Evolutionary conservation across 2,113 vertebrate genomes (phyloP).

Genomic region (Muntiacus reevesi): DNA sequence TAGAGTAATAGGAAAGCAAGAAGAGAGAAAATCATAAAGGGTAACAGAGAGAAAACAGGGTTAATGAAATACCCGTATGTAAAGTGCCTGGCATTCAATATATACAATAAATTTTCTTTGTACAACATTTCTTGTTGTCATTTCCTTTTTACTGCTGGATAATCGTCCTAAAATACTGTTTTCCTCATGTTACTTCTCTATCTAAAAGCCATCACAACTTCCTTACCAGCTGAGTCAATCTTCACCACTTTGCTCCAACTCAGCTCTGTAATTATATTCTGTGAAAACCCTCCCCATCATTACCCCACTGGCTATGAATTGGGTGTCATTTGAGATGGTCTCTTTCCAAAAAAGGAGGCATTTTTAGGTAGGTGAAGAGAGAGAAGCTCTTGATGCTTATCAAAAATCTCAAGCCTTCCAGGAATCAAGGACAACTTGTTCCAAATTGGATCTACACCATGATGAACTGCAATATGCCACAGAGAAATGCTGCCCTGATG

Average conservation of each 20-base stretch:
- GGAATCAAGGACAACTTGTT: constrained; percentile 1
- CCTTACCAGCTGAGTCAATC: neutral
- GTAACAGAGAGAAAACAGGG: neutral
- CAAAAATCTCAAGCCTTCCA: neutral
- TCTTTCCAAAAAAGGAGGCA: neutral
- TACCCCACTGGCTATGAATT: neutral
- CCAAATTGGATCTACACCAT: neutral
- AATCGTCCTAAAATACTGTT: neutral
- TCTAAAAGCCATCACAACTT: neutral
- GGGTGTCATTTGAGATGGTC: neutral
- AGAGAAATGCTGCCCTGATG: constrained; percentile 3
- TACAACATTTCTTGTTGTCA: neutral
- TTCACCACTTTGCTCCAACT: neutral
- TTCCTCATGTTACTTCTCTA: neutral
- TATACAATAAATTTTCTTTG: neutral
- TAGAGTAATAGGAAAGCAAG: neutral
- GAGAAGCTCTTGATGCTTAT: neutral
- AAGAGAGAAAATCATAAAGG: neutral
- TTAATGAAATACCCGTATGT: neutral
- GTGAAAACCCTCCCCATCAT: neutral
- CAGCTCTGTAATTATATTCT: neutral
- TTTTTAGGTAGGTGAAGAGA: neutral
- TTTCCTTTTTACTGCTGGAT: neutral
- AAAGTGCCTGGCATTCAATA: neutral
- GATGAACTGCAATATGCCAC: neutral